Conservation (phyloP, 1,140 invertebrate species). For the Caenorhabditis remanei region DNA sequence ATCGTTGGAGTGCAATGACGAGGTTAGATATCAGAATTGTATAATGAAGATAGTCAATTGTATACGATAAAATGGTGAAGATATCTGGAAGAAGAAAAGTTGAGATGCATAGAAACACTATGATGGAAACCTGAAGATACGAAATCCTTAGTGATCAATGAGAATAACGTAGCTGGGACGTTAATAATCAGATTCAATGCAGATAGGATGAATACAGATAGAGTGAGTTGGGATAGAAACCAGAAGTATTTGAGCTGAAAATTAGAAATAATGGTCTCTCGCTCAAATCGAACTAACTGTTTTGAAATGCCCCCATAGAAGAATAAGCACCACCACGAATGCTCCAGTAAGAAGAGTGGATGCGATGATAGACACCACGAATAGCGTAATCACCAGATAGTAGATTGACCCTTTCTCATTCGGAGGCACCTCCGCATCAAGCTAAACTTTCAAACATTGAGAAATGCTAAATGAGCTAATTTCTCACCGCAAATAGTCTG, state of each 20-base stretch:
- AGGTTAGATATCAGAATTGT: background rate
- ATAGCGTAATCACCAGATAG: background rate
- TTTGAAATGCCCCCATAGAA: constrained; percentile 7
- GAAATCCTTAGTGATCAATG: background rate
- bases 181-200: background rate
- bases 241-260: constrained; percentile 5
- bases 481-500: background rate
- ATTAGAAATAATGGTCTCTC: too few relatives aligned
- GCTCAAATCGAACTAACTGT: background rate
- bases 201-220: background rate
- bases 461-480: background rate
- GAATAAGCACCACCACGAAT: background rate
- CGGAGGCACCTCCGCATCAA: background rate
- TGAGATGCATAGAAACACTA: background rate
- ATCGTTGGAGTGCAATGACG: background rate
- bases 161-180: constrained; percentile 10
- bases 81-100: background rate
- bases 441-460: background rate
- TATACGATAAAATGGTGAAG: background rate
- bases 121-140: background rate
- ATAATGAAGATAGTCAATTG: background rate
- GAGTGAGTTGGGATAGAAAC: background rate
- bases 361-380: background rate
- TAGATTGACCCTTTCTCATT: background rate
- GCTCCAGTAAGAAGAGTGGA: background rate